Evolutionary conservation across 2,888 invertebrate genomes (phyloP).

Genomic region (Labia minor): DNA sequence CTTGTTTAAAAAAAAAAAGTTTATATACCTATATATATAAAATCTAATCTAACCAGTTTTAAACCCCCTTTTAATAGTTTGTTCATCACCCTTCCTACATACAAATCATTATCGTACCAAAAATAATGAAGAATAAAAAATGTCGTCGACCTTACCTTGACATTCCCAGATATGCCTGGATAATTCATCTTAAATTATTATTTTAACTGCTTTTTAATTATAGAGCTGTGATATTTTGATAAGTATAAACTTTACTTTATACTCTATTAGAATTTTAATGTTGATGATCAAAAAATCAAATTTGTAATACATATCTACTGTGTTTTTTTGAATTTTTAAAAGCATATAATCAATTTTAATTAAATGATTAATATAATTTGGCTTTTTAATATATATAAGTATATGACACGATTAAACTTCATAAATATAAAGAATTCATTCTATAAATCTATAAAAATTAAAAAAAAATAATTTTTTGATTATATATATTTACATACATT

Average conservation of each 20-base stretch:
- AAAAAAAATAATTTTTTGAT: too few species aligned
- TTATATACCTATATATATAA: too few species aligned
- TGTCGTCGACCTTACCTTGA: conserved; percentile 13
- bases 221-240: not conserved
- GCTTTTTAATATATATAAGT: too few species aligned
- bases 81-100: not conserved
- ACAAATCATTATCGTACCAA: not conserved
- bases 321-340: too few species aligned
- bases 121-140: not conserved
- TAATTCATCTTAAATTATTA: not conserved
- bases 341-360: too few species aligned
- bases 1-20: conserved; percentile 3
- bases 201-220: conserved; percentile 8
- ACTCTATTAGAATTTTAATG: conserved; percentile 1
- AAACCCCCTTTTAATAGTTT: conserved; percentile 4
- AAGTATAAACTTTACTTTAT: not conserved
- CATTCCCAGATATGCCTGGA: conserved; percentile 13
- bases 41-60: not conserved
- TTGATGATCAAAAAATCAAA: too few species aligned
- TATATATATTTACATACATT: too few species aligned
- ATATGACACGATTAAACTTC: too few species aligned
- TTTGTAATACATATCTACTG: too few species aligned
- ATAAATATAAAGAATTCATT: too few species aligned
- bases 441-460: too few species aligned
- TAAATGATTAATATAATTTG: too few species aligned